Evolutionary conservation across 2,797 vertebrate species (phyloP).

Genomic region (Xenops minutus): DNA sequence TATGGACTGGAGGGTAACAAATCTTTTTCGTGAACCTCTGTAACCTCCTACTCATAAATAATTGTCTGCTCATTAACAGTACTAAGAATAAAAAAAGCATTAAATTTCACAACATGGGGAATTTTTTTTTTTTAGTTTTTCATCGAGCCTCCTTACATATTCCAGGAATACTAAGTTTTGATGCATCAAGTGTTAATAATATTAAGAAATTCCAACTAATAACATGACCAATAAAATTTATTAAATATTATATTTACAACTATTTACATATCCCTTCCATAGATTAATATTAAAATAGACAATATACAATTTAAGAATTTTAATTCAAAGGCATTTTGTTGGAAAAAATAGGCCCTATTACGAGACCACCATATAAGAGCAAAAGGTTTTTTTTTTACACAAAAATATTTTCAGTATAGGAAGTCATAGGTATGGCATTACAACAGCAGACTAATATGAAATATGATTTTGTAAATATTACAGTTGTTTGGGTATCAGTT

Average conservation of each 20-base stretch:
- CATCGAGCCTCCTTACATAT: background rate
- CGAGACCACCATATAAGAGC: constrained; percentile 83
- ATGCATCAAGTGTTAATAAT: constrained; percentile 46
- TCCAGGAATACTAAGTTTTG: constrained; percentile 32
- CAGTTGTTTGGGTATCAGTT: constrained; percentile 78
- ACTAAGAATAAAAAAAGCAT: background rate
- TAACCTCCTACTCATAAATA: constrained; percentile 33
- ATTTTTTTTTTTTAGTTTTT: background rate
- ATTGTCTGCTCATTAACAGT: background rate
- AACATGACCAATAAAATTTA: constrained; percentile 99
- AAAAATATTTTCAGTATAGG: constrained; percentile 75
- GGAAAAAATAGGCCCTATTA: constrained; percentile 90
- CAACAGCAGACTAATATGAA: constrained; percentile 77
- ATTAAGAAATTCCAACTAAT: constrained; percentile 71
- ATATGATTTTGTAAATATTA: constrained; percentile 81
- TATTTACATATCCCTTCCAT: constrained; percentile 95
- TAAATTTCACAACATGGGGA: background rate
- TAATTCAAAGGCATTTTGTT: constrained; percentile 95
- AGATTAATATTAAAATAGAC: constrained; percentile 99
- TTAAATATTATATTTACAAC: constrained; percentile 99
- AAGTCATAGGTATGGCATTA: constrained; percentile 75
- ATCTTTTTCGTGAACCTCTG: constrained; percentile 30
- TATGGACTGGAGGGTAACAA: background rate
- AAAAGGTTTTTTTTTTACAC: constrained; percentile 84
- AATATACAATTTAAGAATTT: constrained; percentile 96